phyloP scores from a whole-genome alignment of 2,888 invertebrate genomes.

The Drosophila seclusa region DNA sequence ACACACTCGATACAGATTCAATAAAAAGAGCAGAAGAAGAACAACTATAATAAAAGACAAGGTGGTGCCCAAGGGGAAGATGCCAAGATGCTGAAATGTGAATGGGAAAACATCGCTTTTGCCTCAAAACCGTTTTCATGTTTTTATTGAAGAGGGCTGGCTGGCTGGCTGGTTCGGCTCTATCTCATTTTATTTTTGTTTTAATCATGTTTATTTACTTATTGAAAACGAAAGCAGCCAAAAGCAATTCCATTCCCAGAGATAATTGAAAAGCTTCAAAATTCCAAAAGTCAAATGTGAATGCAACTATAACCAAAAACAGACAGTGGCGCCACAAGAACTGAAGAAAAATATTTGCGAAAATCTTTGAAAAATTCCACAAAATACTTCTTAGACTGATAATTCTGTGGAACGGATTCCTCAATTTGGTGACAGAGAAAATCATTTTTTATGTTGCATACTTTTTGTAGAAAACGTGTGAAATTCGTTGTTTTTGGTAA shows the following conservation, averaged over 20 bases:
- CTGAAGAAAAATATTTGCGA: too few relatives aligned
- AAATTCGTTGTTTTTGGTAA: not conserved
- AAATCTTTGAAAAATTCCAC: not conserved
- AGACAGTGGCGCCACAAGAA: conserved; percentile 38
- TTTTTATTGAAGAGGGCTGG: conserved; percentile 32
- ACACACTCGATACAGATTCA: conserved; percentile 38
- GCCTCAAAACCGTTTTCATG: conserved; percentile 33
- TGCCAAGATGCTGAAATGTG: conserved; percentile 31
- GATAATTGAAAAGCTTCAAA: conserved; percentile 60
- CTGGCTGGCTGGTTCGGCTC: conserved; percentile 28
- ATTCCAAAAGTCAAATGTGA: conserved; percentile 27
- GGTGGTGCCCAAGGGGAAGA: conserved; percentile 47
- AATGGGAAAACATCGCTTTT: conserved; percentile 41
- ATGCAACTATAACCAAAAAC: conserved; percentile 24
- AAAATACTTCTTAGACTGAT: not conserved
- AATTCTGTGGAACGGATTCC: not conserved
- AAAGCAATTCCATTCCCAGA: conserved; percentile 51
- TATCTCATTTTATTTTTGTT: conserved; percentile 34
- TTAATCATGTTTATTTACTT: conserved; percentile 67
- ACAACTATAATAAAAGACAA: conserved; percentile 58
- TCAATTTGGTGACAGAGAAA: not conserved
- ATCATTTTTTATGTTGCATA: conserved; percentile 37
- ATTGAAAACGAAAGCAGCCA: conserved; percentile 68
- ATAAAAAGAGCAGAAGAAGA: conserved; percentile 6
- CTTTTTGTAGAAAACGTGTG: conserved; percentile 25